Conservation (phyloP, 2,797 vertebrate genomes). For the Amniataba percoides region DNA sequence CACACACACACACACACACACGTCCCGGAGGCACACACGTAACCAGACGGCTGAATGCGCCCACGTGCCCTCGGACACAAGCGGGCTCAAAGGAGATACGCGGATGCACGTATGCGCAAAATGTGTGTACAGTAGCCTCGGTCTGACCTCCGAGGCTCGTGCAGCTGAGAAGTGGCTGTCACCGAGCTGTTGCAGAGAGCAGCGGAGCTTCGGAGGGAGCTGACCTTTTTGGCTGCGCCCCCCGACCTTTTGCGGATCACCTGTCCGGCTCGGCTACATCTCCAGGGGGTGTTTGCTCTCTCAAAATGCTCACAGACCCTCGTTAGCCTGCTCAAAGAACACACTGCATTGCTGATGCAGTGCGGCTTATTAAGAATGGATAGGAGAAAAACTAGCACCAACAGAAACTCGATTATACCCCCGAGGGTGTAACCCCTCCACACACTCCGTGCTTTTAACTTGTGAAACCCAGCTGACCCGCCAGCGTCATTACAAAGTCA, state of each 20-base stretch:
- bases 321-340: constrained; percentile 40
- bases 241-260: constrained; percentile 60
- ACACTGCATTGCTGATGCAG: constrained; percentile 22
- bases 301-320: constrained; percentile 34
- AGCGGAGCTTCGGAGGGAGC: constrained; percentile 29
- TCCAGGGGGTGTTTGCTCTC: constrained; percentile 44
- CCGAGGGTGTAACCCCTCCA: not conserved
- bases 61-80: not conserved
- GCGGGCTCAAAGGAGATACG: constrained; percentile 9
- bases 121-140: constrained; percentile 15
- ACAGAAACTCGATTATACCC: constrained; percentile 6
- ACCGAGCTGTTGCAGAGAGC: constrained; percentile 32
- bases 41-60: constrained; percentile 8
- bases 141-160: constrained; percentile 33
- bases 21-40: constrained; percentile 16
- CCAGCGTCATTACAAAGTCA: constrained; percentile 1
- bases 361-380: constrained; percentile 22
- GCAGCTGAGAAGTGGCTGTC: constrained; percentile 41
- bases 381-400: not conserved
- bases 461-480: not conserved
- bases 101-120: constrained; percentile 14
- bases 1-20: not conserved
- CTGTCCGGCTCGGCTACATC: constrained; percentile 37
- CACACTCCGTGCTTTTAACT: constrained; percentile 23
- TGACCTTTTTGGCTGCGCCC: constrained; percentile 56